Conservation (phyloP, 2,888 invertebrate species). For the Andrena bucephala region DNA sequence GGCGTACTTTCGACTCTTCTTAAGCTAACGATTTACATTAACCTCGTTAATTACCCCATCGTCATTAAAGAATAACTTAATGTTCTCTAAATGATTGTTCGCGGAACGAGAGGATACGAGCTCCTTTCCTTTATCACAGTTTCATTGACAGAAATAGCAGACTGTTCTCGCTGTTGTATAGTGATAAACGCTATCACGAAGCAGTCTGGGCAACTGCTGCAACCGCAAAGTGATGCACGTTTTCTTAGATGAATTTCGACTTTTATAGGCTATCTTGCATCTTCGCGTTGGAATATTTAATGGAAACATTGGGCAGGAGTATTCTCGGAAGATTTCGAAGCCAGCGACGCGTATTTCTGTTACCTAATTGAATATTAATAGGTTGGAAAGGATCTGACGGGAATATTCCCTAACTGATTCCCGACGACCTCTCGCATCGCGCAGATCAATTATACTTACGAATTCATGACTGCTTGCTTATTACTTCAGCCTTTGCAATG, state of each 20-base stretch:
- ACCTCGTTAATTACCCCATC: not conserved
- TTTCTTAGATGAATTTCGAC: not conserved
- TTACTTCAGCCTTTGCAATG: not conserved
- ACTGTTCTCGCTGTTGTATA: constrained; percentile 26
- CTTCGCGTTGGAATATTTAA: not conserved
- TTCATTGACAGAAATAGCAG: constrained; percentile 50
- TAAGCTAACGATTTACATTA: constrained; percentile 23
- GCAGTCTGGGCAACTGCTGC: constrained; percentile 35
- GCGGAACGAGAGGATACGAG: not conserved
- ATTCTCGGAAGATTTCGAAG: not conserved
- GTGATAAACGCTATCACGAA: constrained; percentile 34
- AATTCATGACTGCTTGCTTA: not conserved
- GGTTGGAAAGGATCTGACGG: not conserved
- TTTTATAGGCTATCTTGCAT: too few relatives aligned
- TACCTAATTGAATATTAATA: not conserved
- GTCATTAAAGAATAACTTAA: constrained; percentile 1
- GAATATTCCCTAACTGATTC: constrained; percentile 13
- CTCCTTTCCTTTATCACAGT: constrained; percentile 46
- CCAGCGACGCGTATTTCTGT: too few relatives aligned
- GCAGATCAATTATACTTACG: not conserved
- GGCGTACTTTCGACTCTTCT: not conserved
- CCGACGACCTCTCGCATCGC: not conserved
- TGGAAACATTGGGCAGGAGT: not conserved
- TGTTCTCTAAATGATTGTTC: constrained; percentile 10
- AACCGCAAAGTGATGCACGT: not conserved